Evolutionary conservation across 2,888 invertebrate species (phyloP), one percentile per base, ranked within the genome.

Genomic region (Yponomeuta plumbellus): DNA sequence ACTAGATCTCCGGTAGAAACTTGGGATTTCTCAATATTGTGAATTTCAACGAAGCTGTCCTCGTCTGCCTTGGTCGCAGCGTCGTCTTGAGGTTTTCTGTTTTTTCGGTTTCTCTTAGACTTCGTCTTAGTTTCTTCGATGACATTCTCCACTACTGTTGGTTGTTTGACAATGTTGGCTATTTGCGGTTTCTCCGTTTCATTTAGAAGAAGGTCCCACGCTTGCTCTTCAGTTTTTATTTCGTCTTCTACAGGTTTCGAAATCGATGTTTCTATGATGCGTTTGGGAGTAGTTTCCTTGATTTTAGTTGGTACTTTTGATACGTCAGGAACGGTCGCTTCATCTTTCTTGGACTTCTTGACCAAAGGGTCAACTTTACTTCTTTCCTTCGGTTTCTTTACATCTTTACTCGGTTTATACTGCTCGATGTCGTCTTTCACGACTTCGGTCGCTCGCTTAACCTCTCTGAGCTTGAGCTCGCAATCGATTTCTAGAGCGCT

Each of bases 1-100:
- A 91, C 91, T 70, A 91, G 70, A 39, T 89, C 88, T 13, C 83
- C 85, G 68, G 84, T 84, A 57, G 79, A 79, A 26, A 73, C 73
- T 66, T 82, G 80, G 57, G 82, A 80, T 66, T 84, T 86, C 70
- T 90, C 88, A 56, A 91, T 90, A 0, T 86, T 84, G 69, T 90
- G 91, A 73, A 91, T 91, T 76, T 91, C 91, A 58, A 91, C 81
- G 71, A 91, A 91, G 70, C 88, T 89, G 66, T 91, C 87, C 66
- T 88, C 90, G 67, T 86, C 86, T 6, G 80, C 81, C 72, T 83
- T 84, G 13, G 77, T 69, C 66, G 80, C 79, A 52, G 73, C 70
- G 26, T 87, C 88, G 10, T 90, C 89, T 56, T 79, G 81, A 5
- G 74, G 67, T 71, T 86, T 86, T 66, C 83, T 87, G 11, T 70